Percentiles rank a stretch among this genome's conserved stretches.
Conservation (phyloP, 1,140 invertebrate genomes). For the Sitophilus oryzae region DNA sequence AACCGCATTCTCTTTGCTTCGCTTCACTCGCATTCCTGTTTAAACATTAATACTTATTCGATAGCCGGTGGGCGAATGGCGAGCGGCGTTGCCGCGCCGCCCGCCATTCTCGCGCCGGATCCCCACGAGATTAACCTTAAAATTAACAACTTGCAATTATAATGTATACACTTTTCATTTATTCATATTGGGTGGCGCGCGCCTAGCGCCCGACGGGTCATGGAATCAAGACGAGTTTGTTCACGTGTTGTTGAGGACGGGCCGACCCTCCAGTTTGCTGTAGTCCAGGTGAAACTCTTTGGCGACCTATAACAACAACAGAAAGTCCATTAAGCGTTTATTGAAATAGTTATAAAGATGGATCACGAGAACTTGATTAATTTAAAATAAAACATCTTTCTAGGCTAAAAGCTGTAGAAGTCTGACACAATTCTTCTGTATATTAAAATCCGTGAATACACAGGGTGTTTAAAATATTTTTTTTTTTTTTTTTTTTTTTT, state of each 20-base stretch:
- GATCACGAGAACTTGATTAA: too few species aligned
- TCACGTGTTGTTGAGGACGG: slow-evolving; percentile 44
- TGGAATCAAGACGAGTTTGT: slow-evolving; percentile 20
- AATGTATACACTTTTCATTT: slow-evolving; percentile 46
- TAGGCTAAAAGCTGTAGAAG: too few species aligned
- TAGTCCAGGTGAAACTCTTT: slow-evolving; percentile 98
- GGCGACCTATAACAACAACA: slow-evolving; percentile 53
- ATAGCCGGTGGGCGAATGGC: too few species aligned
- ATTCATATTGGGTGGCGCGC: slow-evolving; percentile 37
- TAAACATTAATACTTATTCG: slow-evolving; percentile 39
- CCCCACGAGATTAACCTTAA: slow-evolving; percentile 27
- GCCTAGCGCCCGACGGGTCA: slow-evolving; percentile 27
- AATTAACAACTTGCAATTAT: slow-evolving; percentile 33
- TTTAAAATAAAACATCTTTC: too few species aligned
- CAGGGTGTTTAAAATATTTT: too few species aligned
- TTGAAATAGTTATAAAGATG: too few species aligned
- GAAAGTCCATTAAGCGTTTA: too few species aligned
- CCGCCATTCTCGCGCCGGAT: not conserved
- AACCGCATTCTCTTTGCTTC: slow-evolving; percentile 20
- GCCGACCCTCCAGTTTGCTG: slow-evolving; percentile 91
- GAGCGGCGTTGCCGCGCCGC: too few species aligned
- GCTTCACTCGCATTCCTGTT: slow-evolving; percentile 18
- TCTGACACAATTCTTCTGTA: too few species aligned
- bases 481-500: too few species aligned
- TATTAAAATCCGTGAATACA: too few species aligned